Conservation (phyloP, 2,888 invertebrate species). For the Alloplasta piceator region DNA sequence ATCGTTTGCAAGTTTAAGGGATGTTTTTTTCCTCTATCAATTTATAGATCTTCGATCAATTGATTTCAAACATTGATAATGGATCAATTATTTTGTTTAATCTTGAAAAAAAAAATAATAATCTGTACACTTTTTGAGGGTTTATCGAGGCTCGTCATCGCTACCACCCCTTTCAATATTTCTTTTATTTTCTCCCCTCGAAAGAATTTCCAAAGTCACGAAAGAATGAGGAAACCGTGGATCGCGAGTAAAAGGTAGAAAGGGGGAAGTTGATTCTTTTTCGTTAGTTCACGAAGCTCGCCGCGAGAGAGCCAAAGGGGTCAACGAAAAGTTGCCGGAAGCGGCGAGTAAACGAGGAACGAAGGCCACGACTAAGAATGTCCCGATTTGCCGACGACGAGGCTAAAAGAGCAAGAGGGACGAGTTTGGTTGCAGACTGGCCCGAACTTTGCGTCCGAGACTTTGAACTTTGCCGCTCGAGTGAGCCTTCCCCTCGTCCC, state of each 20-base stretch:
- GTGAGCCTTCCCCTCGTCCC: conserved; percentile 70
- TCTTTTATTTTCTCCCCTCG: background rate
- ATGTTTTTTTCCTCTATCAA: background rate
- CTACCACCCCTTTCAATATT: background rate
- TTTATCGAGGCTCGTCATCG: background rate
- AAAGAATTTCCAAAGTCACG: conserved; percentile 1
- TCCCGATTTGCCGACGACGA: conserved; percentile 45
- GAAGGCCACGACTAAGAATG: conserved; percentile 42
- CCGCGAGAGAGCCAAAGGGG: conserved; percentile 23
- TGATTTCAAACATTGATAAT: background rate
- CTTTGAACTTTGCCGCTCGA: conserved; percentile 80
- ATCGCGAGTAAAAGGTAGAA: background rate
- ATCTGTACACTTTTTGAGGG: background rate
- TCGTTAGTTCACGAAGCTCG: conserved; percentile 30
- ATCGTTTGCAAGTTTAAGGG: background rate
- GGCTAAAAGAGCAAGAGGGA: conserved; percentile 26
- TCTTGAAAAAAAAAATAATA: background rate
- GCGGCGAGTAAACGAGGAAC: conserved; percentile 38
- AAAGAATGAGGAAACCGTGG: background rate
- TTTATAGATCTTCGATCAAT: background rate
- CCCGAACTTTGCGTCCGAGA: conserved; percentile 77
- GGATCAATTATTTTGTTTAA: background rate
- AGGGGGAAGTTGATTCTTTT: conserved; percentile 19
- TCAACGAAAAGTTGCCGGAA: conserved; percentile 52
- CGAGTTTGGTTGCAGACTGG: conserved; percentile 58